A percentile compares a stretch with the other conserved stretches of the same genome.
phyloP scores from a whole-genome alignment of 2,797 vertebrate genomes.

The Nothura maculosa region DNA sequence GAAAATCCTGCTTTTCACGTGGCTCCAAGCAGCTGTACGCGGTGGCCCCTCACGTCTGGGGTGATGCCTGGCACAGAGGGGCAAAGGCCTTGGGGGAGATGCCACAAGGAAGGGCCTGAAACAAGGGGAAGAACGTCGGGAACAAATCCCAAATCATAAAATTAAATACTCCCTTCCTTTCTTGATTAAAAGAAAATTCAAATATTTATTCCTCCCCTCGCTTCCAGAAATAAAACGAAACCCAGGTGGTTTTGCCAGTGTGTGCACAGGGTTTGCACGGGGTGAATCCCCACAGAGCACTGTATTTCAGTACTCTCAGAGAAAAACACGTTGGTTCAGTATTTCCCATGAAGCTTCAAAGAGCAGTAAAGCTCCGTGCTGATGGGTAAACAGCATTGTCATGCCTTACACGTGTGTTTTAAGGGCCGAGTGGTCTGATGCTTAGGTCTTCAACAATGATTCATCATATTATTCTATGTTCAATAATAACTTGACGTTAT shows the following conservation, averaged over 20 bases:
- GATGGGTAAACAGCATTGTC: slow-evolving; percentile 37
- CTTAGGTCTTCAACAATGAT: slow-evolving; percentile 27
- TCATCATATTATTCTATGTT: neutral
- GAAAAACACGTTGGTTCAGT: neutral
- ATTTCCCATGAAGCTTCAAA: slow-evolving; percentile 13
- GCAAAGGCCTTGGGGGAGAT: neutral
- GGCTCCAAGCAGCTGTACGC: neutral
- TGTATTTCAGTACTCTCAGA: neutral
- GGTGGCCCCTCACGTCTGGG: no score
- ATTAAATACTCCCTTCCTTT: neutral
- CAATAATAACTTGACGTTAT: neutral
- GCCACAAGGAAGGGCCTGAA: neutral
- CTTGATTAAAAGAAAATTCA: neutral
- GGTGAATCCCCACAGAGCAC: neutral
- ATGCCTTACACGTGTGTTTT: slow-evolving; percentile 20
- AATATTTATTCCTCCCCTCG: neutral
- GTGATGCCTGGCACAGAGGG: neutral
- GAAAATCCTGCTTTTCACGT: neutral
- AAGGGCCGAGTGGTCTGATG: neutral
- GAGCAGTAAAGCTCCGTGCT: slow-evolving; percentile 8
- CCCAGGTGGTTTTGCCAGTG: neutral
- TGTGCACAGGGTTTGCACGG: fast-evolving
- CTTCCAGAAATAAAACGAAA: neutral
- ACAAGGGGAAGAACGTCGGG: neutral
- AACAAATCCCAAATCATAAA: neutral